A percentile compares a stretch with the other conserved stretches of the same genome.
phyloP scores from a whole-genome alignment of 2,888 invertebrate genomes.

The Linyphia triangularis region DNA sequence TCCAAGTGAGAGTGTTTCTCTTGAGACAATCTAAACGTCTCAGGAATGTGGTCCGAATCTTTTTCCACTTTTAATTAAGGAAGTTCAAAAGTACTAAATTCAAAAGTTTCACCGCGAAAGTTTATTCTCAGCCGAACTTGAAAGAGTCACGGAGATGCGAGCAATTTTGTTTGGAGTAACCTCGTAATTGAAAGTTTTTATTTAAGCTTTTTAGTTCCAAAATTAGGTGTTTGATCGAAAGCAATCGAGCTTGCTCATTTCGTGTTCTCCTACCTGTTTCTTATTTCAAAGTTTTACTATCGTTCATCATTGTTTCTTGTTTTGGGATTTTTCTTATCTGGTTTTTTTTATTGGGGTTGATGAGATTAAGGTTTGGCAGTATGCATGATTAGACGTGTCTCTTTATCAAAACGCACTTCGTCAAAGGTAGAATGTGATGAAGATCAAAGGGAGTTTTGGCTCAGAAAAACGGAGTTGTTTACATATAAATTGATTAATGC shows the following conservation, averaged over 20 bases:
- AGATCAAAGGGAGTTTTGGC: not conserved
- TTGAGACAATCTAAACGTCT: not conserved
- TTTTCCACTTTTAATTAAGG: slow-evolving; percentile 66
- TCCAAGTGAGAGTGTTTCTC: too few species aligned
- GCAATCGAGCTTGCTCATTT: slow-evolving; percentile 46
- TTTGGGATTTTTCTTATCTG: slow-evolving; percentile 1
- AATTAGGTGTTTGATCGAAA: slow-evolving; percentile 57
- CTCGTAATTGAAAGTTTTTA: slow-evolving; percentile 55
- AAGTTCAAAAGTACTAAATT: slow-evolving; percentile 60
- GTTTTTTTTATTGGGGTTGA: slow-evolving; percentile 1
- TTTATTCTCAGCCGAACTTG: slow-evolving; percentile 34
- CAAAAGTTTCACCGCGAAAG: slow-evolving; percentile 45
- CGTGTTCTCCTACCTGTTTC: not conserved
- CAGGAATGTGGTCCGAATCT: slow-evolving; percentile 45
- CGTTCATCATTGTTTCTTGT: slow-evolving; percentile 41
- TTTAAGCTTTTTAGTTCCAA: slow-evolving; percentile 54
- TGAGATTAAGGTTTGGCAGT: slow-evolving; percentile 41
- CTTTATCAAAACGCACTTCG: slow-evolving; percentile 10
- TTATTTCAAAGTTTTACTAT: slow-evolving; percentile 6
- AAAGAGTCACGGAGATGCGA: not conserved
- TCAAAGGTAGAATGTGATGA: slow-evolving; percentile 38
- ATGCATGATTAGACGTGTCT: slow-evolving; percentile 40
- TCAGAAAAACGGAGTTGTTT: too few species aligned
- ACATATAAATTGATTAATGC: too few species aligned
- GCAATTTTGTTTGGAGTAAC: slow-evolving; percentile 55